Evolutionary conservation across 2,113 vertebrate genomes (phyloP).

Genomic region (Ranitomeya imitator): DNA sequence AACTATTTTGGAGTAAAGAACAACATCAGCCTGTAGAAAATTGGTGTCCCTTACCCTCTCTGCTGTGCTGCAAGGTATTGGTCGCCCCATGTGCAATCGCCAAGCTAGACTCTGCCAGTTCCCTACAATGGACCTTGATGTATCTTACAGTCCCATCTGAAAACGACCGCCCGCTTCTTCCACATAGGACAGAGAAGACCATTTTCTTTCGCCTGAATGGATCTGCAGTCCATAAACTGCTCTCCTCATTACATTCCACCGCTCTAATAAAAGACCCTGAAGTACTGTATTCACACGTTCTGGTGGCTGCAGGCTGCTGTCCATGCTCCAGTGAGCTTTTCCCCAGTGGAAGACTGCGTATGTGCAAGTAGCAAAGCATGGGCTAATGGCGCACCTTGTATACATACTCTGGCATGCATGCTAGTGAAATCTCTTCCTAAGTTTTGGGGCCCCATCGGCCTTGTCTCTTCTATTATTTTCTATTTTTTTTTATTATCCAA

Average conservation of each 20-base stretch:
- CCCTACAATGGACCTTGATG: background rate
- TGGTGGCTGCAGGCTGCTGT: conserved; percentile 63
- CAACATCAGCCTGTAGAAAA: background rate
- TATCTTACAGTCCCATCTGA: background rate
- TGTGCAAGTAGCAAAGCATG: conserved; percentile 67
- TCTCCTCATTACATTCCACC: conserved; percentile 45
- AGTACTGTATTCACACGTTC: conserved; percentile 65
- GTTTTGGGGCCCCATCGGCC: conserved; percentile 66
- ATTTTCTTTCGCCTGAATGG: background rate
- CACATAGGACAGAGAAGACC: background rate
- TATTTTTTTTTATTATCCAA: conserved; percentile 59
- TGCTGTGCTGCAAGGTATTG: background rate
- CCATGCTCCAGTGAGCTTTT: conserved; percentile 57
- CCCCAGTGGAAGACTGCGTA: conserved; percentile 64
- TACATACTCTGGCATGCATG: conserved; percentile 68
- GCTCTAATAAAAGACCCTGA: conserved; percentile 52
- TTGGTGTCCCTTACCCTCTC: background rate
- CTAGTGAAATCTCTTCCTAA: conserved; percentile 68
- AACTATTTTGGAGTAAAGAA: background rate
- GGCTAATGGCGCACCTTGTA: conserved; percentile 68
- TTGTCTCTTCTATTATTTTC: conserved; percentile 10
- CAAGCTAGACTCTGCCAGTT: background rate
- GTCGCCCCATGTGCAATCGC: background rate
- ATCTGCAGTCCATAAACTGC: background rate
- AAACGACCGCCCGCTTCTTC: background rate